Evolutionary conservation across 2,888 invertebrate genomes (phyloP), one percentile per base, ranked within the genome.

Genomic region (Synanthedon vespiformis): DNA sequence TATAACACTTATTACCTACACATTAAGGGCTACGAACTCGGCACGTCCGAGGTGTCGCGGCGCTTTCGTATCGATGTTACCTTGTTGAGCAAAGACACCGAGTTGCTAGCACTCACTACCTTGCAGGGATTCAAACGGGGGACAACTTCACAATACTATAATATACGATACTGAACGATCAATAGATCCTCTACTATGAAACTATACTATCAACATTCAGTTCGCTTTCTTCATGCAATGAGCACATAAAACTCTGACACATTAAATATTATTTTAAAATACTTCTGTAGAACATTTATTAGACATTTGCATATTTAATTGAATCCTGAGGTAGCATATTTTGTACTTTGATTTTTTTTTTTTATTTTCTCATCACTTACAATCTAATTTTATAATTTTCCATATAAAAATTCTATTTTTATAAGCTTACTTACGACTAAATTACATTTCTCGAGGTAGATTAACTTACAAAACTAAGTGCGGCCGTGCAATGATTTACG

Each of bases 261-360:
- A 59, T 58, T 55, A 56, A 54, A 60, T 54, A 60, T 62, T 56
- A 61, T 62, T 56, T 62, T 61, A 67, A 62, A 71, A 58, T 67
- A 69, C 58, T 67, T 69, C 62, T 72, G 68, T 58, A 66, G 60
- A 61, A 69, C 64, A 66, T 62, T 69, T 63, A 66, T 68, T 63
- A 66, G 55, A 67, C 5, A 66, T 62, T 67, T 66, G 64, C 64
- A 69, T 64, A 73, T 74, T 74, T 68, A 48, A 72, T 77, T 86
- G 88, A 88, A 88, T 83, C 84, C 84, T 86, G 88, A 88, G 88
- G 88, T 88, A 88, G 88, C 70, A 75, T 79, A 78, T 85, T 22
- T 87, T 88, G 88, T 88, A 88, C 87, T 88, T 83, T 74, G 71
- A 68, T 67, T 76, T 73, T 65, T 70, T 77, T 80, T 73, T 75